A percentile compares a stretch with the other conserved stretches of the same genome.
Conservation (phyloP, 2,888 invertebrate species). For the Tetropium fuscum region DNA sequence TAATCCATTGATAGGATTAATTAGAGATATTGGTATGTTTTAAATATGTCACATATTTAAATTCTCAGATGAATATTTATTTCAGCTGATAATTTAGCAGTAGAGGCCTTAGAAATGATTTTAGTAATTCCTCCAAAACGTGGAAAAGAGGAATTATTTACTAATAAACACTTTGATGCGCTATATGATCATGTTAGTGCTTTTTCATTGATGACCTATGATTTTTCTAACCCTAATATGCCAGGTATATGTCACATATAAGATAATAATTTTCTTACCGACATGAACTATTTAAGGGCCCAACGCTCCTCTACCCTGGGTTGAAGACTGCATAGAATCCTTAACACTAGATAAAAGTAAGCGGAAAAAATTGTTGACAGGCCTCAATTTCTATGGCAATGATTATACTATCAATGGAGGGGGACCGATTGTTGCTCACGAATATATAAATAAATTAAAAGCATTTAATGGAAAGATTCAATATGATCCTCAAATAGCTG, state of each 20-base stretch:
- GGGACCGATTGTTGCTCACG: constrained; percentile 82
- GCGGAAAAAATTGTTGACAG: constrained; percentile 84
- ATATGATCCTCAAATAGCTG: constrained; percentile 82
- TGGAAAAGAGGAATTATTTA: constrained; percentile 78
- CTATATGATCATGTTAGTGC: constrained; percentile 83
- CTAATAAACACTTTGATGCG: constrained; percentile 79
- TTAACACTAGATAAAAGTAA: constrained; percentile 75
- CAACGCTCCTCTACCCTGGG: constrained; percentile 90
- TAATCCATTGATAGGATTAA: constrained; percentile 71
- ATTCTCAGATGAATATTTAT: constrained; percentile 20
- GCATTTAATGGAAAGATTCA: constrained; percentile 80
- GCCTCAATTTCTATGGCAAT: constrained; percentile 95
- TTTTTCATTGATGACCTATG: constrained; percentile 98
- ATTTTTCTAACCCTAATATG: constrained; percentile 85
- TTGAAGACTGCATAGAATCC: constrained; percentile 79
- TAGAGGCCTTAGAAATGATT: constrained; percentile 73
- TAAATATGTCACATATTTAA: constrained; percentile 3
- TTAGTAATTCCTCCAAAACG: constrained; percentile 85
- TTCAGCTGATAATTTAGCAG: constrained; percentile 70
- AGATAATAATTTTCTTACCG: background rate
- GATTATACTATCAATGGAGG: constrained; percentile 87
- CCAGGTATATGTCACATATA: constrained; percentile 71
- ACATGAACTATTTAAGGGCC: constrained; percentile 73
- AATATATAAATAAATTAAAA: constrained; percentile 82
- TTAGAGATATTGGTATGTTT: constrained; percentile 73